Conservation (phyloP, 2,113 vertebrate genomes). For the Todiramphus saurophagus region DNA sequence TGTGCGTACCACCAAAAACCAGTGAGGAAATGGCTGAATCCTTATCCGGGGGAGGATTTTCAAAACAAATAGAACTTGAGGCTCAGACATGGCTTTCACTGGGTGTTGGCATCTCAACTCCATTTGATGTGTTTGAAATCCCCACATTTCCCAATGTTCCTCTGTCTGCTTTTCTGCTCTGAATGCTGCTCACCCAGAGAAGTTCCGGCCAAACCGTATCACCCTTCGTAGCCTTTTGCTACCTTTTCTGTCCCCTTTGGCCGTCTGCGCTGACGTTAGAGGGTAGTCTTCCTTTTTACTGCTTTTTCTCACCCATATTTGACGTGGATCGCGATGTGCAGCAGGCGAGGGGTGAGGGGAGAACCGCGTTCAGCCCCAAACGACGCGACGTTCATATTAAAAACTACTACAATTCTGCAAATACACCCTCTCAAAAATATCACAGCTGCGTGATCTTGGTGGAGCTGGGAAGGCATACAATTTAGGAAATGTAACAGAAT, state of each 20-base stretch:
- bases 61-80: background rate
- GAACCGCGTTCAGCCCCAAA: background rate
- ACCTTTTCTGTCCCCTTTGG: background rate
- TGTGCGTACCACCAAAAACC: rapidly evolving
- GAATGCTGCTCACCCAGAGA: background rate
- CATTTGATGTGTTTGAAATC: background rate
- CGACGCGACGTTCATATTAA: background rate
- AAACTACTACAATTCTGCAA: background rate
- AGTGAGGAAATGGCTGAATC: background rate
- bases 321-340: background rate
- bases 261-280: background rate
- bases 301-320: background rate
- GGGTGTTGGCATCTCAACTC: background rate
- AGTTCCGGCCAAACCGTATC: background rate
- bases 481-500: background rate
- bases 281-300: constrained; percentile 25
- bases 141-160: background rate
- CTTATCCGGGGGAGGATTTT: background rate
- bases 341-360: background rate
- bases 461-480: background rate
- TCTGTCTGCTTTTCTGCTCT: background rate
- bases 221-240: background rate
- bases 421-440: background rate
- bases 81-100: background rate
- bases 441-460: background rate